Base-by-base conservation (phyloP, 2,113 vertebrate species). In the Passer domesticus region DNA sequence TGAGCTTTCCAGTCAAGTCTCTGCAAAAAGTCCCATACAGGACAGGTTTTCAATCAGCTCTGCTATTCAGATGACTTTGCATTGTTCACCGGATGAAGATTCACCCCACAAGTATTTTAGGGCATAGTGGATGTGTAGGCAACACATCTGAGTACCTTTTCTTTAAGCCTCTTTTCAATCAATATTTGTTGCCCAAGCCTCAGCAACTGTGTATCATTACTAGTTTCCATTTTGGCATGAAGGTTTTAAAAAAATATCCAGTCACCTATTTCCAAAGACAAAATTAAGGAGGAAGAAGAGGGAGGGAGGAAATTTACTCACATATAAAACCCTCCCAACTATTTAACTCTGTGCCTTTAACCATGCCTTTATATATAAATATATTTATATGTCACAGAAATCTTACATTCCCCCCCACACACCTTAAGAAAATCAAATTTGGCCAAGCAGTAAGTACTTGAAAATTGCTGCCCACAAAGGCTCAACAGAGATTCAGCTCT, bases 11-110 rank as follows among this genome's bases (percentile, higher is more conserved):
- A 87, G 11, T 30, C 21, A 83, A 74, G 6, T 62, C 41, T 64
- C 47, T 39, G 31, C 30, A 91, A 56, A 50, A 76, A 21, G 44
- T 30, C 55, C 69, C 31, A 46, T 6, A 59, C 6, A 72, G 35
- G 17, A 58, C 41, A 64, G 23, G 23, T 75, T 95, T 91, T 63
- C 35, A 66, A 21, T 11, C 22, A 84, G 24, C 28, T 74, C 39
- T 74, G 75, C 39, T 53, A 10, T 43, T 87, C 39, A 77, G 6
- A 19, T 66, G 63, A 59, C 20, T 67, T 13, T 44, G 35, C n/a
- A 13, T 22, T 63, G 5, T 46, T 39, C 0, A 0, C 18, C 6
- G 1, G 39, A 30, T 41, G 35, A 80, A 69, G 18, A 39, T 50
- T 66, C 56, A 75, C 2, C 8, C 11, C 41, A 43, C 37, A 70